Evolutionary conservation across 1,140 invertebrate species (phyloP), one percentile per base, ranked within the genome.

Genomic region (Meloidogyne floridensis): DNA sequence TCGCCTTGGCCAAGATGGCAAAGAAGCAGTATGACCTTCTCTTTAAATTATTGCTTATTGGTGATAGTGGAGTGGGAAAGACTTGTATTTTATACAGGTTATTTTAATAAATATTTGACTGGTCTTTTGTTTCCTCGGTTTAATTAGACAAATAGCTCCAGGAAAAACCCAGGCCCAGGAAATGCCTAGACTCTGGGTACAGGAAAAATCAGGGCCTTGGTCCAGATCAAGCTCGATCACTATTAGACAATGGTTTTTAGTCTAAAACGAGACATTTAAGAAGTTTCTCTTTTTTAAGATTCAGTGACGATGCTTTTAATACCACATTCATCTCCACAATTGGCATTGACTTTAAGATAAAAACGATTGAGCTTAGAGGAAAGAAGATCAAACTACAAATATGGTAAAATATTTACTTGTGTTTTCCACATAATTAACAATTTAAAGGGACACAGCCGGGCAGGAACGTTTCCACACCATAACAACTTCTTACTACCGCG

Each of bases 311-410:
- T 93, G 95, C 96, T 80, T 98, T 98, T 91, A 98, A 97, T 89
- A 95, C 96, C 53, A 97, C 96, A 75, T 98, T 98, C 92, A 98
- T 98, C 90, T 97, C 95, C 77, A 97, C 96, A 71, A 98, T 98
- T 92, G 96, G 95, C 96, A 65, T 92, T 76, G 92, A 92, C 87
- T 92, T 92, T 85, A 92, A 92, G 88, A 92, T 92, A 72, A 90
- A 91, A 86, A 92, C 92, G 10, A 92, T 92, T 81, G 92, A 92
- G 83, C 86, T 92, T 78, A 90, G 91, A 85, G 91, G 91, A 47
- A 92, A 92, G 86, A 92, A 92, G 84, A 92, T 92, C 51, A 92
- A 92, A 86, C 86, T 92, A 77, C 92, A 92, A 83, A 92, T 92
- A 87, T 92, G 92, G 91, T 92, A 85, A 69, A 59, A 74, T 53